Evolutionary conservation across 2,888 invertebrate species (phyloP).

Genomic region (Chaetogeoica ovagalla): DNA sequence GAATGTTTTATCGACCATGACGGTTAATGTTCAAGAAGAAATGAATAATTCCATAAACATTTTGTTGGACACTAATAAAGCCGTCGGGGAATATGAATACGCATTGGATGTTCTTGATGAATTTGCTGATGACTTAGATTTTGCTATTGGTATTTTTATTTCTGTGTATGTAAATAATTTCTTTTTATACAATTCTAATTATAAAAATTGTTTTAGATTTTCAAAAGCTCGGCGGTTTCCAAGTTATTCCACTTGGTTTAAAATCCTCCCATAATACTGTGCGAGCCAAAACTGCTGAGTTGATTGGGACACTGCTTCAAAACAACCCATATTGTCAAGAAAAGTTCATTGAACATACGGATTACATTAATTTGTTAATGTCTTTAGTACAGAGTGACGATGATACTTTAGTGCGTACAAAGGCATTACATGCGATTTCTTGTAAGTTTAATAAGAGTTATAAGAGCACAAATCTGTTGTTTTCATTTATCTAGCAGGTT

Average conservation of each 20-base stretch:
- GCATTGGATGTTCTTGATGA: slow-evolving; percentile 73
- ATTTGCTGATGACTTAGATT: slow-evolving; percentile 74
- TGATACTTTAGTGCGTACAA: slow-evolving; percentile 65
- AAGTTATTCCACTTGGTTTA: slow-evolving; percentile 67
- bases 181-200: too few relatives aligned
- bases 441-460: slow-evolving; percentile 65
- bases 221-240: slow-evolving; percentile 80
- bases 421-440: slow-evolving; percentile 78
- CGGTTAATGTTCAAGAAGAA: slow-evolving; percentile 71
- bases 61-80: slow-evolving; percentile 62
- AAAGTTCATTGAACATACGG: slow-evolving; percentile 66
- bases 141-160: slow-evolving; percentile 70
- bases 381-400: slow-evolving; percentile 65
- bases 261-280: slow-evolving; percentile 67
- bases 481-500: too few relatives aligned
- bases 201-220: slow-evolving; percentile 66
- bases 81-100: slow-evolving; percentile 65
- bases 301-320: slow-evolving; percentile 79
- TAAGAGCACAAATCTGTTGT: background rate
- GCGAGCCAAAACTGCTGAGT: slow-evolving; percentile 67
- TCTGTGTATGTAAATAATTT: background rate
- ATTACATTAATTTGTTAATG: slow-evolving; percentile 69
- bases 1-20: slow-evolving; percentile 70
- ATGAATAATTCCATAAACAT: slow-evolving; percentile 67
- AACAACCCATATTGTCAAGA: slow-evolving; percentile 84